phyloP scores from a whole-genome alignment of 1,140 invertebrate species.

The Heterodera carotae region DNA sequence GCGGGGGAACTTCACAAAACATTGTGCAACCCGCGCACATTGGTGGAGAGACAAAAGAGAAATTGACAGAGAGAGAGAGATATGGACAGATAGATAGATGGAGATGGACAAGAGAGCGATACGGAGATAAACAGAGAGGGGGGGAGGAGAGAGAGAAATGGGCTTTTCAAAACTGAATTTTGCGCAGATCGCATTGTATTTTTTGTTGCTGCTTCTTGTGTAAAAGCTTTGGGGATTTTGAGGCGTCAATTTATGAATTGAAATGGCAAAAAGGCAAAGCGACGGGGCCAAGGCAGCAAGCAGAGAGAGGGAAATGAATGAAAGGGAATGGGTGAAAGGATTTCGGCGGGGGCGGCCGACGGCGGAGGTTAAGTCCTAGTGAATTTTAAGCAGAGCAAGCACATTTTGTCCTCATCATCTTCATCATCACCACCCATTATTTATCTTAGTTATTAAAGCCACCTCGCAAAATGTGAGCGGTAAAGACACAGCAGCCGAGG shows the following conservation, averaged over 20 bases:
- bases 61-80: too few species aligned
- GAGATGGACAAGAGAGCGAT: too few species aligned
- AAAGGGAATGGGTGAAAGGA: not conserved
- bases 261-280: not conserved
- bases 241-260: not conserved
- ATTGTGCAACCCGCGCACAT: too few species aligned
- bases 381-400: not conserved
- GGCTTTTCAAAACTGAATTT: not conserved
- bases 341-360: too few species aligned
- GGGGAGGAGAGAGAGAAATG: too few species aligned
- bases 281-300: too few species aligned
- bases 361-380: not conserved
- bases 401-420: not conserved
- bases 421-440: not conserved
- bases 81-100: too few species aligned
- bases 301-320: not conserved
- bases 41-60: too few species aligned
- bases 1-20: too few species aligned
- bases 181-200: not conserved
- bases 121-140: not conserved
- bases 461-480: not conserved
- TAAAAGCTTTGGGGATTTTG: not conserved
- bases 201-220: not conserved
- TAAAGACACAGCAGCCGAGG: not conserved
- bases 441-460: constrained; percentile 1